Conservation (phyloP, 2,113 vertebrate species). For the Alces alces region DNA sequence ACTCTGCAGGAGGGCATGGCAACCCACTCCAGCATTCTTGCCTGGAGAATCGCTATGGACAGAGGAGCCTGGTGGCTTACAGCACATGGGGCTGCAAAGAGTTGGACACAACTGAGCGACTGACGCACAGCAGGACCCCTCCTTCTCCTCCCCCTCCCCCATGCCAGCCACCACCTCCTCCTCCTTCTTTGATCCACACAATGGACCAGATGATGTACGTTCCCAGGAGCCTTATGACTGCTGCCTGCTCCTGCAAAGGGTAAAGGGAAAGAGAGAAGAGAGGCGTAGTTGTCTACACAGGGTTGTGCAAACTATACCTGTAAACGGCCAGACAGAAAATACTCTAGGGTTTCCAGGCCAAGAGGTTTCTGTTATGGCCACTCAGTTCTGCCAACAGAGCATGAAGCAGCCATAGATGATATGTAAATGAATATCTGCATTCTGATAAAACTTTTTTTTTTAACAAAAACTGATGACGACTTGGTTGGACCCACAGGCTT, state of each 20-base stretch:
- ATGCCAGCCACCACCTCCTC: no score
- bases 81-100: neutral
- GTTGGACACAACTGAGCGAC: fast-evolving
- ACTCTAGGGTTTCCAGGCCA: neutral
- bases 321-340: neutral
- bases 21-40: neutral
- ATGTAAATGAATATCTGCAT: neutral
- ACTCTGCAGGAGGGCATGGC: neutral
- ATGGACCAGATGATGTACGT: neutral
- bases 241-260: neutral
- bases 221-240: no score
- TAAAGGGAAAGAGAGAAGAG: neutral
- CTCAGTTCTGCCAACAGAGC: neutral
- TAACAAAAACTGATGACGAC: neutral
- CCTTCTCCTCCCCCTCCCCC: neutral
- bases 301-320: neutral
- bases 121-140: neutral
- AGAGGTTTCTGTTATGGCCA: neutral
- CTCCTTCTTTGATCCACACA: neutral
- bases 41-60: neutral
- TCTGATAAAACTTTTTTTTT: neutral
- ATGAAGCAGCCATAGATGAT: neutral
- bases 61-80: neutral
- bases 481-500: neutral
- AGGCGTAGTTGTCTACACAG: neutral